Evolutionary conservation across 2,888 invertebrate species (phyloP), one percentile per base, ranked within the genome.

Genomic region (Drosophila anomalata): DNA sequence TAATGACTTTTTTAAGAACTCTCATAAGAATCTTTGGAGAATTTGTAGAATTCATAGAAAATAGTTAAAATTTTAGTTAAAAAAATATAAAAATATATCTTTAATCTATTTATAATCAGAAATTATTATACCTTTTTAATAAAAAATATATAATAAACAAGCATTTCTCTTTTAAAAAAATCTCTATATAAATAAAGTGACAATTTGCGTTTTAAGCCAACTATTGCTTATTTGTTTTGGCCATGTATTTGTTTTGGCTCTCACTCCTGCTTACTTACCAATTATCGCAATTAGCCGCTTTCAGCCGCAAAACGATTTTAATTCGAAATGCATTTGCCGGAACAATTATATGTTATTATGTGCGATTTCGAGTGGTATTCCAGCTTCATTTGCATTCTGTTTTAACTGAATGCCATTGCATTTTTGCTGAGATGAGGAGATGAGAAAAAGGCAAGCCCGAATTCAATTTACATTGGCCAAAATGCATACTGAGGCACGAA

Each of bases 391-490:
- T 44, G 62, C 69, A 51, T 65, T 56, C 57, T 29, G 29, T 29
- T 29, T 9, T 7, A 29, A 29, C 29, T 9, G 29, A 29, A 29
- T 29, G 29, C 9, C 9, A 3, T 9, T 7, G 29, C 33, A 46
- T 33, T 17, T 17, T 17, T 17, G 17, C 17, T 1, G 17, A 17
- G 17, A 17, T 17, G 17, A 17, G 17, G 17, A 17, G 17, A 17
- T 17, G 17, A 17, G 17, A 14, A 39, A 14, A n/a, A 7, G 39
- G 39, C 39, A 57, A 57, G 59, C 53, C 47, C n/a, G 61, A 72
- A 72, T 83, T 77, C 72, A 68, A 80, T 86, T 79, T 80, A 47
- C 72, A 76, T 83, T 86, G 80, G 80, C 67, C 57, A 53, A 51
- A 55, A 53, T 70, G 69, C 69, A 59, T 51, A 39, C 39, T 29